Evolutionary conservation across 2,797 vertebrate species (phyloP), one percentile per base, ranked within the genome.

Genomic region (Lutjanus campechanus): DNA sequence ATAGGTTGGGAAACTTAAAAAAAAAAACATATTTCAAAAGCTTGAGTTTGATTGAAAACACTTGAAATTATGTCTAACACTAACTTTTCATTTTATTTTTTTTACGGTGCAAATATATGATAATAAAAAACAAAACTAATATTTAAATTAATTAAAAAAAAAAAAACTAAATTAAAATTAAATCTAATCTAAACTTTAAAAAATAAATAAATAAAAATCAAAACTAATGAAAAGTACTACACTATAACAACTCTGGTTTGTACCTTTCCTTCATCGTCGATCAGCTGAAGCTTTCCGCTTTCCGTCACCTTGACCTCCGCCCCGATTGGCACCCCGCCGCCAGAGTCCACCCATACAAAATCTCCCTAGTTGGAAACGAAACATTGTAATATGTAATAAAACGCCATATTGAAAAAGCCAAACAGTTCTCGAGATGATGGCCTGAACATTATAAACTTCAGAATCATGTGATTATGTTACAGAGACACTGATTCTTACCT

Each of bases 241-340:
- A 36, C 29, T 36, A 36, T 36, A 36, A 36, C 29, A 36, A 36
- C 29, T 36, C 29, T 36, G 29, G 29, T 22, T 72, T 9, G 22
- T 94, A 99, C 98, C 97, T 98, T 98, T 94, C 98, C 97, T 88
- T 99, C 98, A 59, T 99, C 98, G 51, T 99, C 98, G 25, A 97
- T 92, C 80, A 99, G 89, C 85, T 96, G 91, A 36, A 97, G 88
- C 78, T 96, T 95, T 69, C 97, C 96, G 0, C 95, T 95, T 60
- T 96, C 95, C 8, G 95, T 89, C 64, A 97, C 92, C 73, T 93
- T 95, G 77, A 99, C 95, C 85, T 97, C 89, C 3, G 97, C 98
- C 29, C 98, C 98, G 0, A 99, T 97, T 0, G 97, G 96, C 50
- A 99, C 94, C 22, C 88, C 93, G 0, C 22, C 11, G 47, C 93